Conservation (phyloP, 2,113 vertebrate genomes). For the Aramus guarauna region DNA sequence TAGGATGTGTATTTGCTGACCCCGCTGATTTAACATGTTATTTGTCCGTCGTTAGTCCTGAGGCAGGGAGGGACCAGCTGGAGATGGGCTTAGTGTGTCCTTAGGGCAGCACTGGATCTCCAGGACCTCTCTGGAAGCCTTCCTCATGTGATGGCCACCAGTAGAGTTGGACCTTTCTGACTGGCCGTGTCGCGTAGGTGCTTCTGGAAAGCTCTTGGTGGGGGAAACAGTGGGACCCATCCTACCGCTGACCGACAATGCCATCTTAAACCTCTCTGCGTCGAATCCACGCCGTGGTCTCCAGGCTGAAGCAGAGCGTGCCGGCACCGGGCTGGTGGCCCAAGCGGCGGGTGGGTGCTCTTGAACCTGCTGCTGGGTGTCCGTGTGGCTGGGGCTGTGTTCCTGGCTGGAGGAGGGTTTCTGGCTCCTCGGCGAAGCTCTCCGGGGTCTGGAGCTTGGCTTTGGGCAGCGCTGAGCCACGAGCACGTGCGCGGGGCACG, state of each 20-base stretch:
- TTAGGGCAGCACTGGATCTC: not conserved
- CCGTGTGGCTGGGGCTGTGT: not conserved
- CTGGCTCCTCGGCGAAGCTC: not conserved
- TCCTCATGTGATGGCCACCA: not conserved
- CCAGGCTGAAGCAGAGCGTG: not conserved
- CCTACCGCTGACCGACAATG: not conserved
- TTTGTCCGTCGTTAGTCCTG: not conserved
- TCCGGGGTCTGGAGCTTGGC: not conserved
- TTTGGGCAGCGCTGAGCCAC: not conserved
- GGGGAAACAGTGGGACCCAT: not conserved
- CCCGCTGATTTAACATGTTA: not conserved
- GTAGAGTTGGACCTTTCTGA: not conserved
- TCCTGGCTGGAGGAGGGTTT: not conserved
- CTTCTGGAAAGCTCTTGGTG: not conserved
- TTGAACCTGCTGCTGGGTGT: not conserved
- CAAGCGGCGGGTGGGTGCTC: not conserved
- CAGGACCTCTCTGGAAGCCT: not conserved
- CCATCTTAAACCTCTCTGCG: not conserved
- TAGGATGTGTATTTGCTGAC: not conserved
- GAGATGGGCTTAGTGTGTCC: not conserved
- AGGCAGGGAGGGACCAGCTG: not conserved
- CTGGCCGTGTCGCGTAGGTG: not conserved
- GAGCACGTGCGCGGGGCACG: not conserved
- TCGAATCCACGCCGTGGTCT: not conserved
- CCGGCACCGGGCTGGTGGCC: not conserved